Evolutionary conservation across 2,113 vertebrate species (phyloP), one percentile per base, ranked within the genome.

Genomic region (Hepsetus odoe): DNA sequence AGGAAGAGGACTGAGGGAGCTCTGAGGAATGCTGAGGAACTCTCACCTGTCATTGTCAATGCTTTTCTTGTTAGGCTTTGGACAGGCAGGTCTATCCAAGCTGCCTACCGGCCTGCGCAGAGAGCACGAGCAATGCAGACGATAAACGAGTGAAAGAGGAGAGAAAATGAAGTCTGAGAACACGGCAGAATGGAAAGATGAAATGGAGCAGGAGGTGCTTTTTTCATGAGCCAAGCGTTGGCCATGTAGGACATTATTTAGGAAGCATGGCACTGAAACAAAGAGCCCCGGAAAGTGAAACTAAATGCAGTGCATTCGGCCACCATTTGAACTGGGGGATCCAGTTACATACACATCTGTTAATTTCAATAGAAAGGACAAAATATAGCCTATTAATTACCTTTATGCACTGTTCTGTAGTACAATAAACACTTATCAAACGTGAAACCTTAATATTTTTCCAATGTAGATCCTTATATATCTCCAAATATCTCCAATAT

Each of bases 21-120:
- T 49, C 6, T 6, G 26, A 49, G 66, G 55, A 62, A 12, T 64
- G 64, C 56, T 71, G 30, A 55, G 33, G 49, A 51, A 59, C 67
- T 88, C 96, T 94, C 94, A 98, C 97, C 96, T 95, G 94, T 96
- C 95, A 72, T 91, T 89, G 85, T 97, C 96, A 89, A 94, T 90
- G 90, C 84, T 87, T 93, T 96, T 97, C 90, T 91, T 95, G 93
- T 92, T 88, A 85, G 94, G 93, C 89, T 94, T 95, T 84, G 92
- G 92, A 93, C 91, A 95, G 93, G 93, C 95, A 87, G 93, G 93
- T 93, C 92, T 95, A 90, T 96, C 94, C 91, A 93, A 89, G 90
- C 94, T 97, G 92, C 93, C 94, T 89, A 93, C 91, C 87, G 95
- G 94, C 93, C 96, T 97, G 93, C 80, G 85, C 77, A 91, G 91